phyloP scores from a whole-genome alignment of 1,140 invertebrate species.

The Reticulitermes speratus region DNA sequence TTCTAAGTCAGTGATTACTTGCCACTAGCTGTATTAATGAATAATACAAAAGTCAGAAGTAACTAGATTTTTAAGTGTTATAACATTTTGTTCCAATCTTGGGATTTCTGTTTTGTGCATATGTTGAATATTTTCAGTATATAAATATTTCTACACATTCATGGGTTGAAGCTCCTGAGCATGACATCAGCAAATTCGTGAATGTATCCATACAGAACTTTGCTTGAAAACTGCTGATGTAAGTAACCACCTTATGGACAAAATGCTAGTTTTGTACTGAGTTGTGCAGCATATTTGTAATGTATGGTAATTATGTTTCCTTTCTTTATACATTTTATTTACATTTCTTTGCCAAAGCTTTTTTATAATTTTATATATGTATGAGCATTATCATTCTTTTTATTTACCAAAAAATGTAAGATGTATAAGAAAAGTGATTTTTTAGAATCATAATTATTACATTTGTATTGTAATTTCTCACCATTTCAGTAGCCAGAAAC shows the following conservation, averaged over 20 bases:
- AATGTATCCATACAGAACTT: too few species aligned
- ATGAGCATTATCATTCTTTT: neutral
- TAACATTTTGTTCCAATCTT: too few species aligned
- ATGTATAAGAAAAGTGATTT: neutral
- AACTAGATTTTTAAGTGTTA: too few species aligned
- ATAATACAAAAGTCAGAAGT: too few species aligned
- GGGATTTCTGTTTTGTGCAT: too few species aligned
- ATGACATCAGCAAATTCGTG: too few species aligned
- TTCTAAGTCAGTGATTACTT: neutral
- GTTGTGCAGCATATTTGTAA: neutral
- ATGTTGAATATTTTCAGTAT: too few species aligned
- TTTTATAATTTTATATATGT: neutral
- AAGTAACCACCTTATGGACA: neutral
- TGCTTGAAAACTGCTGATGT: too few species aligned
- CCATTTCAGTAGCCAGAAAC: neutral
- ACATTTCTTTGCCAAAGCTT: slow-evolving; percentile 11
- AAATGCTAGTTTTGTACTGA: neutral
- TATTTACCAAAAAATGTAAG: neutral
- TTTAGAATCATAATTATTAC: neutral
- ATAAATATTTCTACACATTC: too few species aligned
- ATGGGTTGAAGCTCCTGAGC: too few species aligned
- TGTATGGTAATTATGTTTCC: neutral
- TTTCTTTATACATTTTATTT: slow-evolving; percentile 1
- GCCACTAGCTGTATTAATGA: neutral
- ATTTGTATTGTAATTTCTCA: neutral